These are phyloP conservation scores for Polypedilum pembai DNA, from an alignment of 1,140 invertebrate species.

Conservation along the genomic window DNA sequence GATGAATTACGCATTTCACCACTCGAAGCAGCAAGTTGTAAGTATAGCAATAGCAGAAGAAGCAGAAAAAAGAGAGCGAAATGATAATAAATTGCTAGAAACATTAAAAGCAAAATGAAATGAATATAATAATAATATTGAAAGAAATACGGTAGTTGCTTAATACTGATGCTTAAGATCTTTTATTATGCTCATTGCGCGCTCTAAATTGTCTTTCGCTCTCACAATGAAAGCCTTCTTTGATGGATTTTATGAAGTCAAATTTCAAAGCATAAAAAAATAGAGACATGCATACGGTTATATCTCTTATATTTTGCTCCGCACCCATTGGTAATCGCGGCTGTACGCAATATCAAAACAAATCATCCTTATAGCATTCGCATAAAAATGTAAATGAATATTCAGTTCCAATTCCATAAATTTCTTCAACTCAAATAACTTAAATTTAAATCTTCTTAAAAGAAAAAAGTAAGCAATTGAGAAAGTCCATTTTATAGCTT, in stretches of 20 bases:
- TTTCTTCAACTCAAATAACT: not conserved
- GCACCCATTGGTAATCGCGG: not conserved
- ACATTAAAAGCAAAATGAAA: not conserved
- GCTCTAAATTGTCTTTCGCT: not conserved
- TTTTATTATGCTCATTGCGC: not conserved
- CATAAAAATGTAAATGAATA: not conserved
- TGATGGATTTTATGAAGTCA: not conserved
- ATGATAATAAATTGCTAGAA: slow-evolving; percentile 14
- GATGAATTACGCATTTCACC: slow-evolving; percentile 5
- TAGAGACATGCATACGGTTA: not conserved
- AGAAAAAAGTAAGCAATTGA: not conserved
- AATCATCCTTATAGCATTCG: not conserved
- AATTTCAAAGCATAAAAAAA: not conserved
- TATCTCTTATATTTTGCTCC: too few species aligned
- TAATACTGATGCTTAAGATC: not conserved
- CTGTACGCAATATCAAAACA: not conserved
- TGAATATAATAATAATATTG: not conserved
- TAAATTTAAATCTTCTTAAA: slow-evolving; percentile 8
- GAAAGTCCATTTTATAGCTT: not conserved
- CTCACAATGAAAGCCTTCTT: not conserved
- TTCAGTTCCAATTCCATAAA: not conserved
- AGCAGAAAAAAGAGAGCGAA: slow-evolving; percentile 11
- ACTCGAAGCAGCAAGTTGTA: not conserved
- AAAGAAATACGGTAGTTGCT: not conserved
- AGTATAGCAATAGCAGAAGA: not conserved